These are phyloP conservation scores for Enteromius viviparus DNA, from an alignment of 2,797 vertebrate genomes.

Conservation along the genomic window DNA sequence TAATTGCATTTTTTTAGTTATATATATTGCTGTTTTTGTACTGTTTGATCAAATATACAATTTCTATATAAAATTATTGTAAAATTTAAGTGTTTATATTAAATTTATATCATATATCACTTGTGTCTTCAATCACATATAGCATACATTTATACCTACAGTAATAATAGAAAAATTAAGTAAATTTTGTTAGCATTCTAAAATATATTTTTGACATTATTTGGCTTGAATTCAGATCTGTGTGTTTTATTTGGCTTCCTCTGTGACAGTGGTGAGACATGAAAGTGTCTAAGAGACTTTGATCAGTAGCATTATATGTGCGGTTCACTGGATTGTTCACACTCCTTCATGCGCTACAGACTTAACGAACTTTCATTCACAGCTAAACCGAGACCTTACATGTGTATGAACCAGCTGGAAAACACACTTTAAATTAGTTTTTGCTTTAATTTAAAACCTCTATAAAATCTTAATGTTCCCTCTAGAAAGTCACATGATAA, in stretches of 20 bases:
- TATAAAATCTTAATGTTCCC: not conserved
- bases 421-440: not conserved
- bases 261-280: conserved; percentile 31
- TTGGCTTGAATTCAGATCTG: conserved; percentile 22
- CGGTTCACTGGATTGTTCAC: conserved; percentile 26
- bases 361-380: conserved; percentile 48
- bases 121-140: not conserved
- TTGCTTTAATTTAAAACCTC: not conserved
- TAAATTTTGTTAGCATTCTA: not conserved
- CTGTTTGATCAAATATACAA: not conserved
- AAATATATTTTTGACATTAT: conserved; percentile 4
- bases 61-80: not conserved
- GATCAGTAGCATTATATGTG: conserved; percentile 27
- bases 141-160: not conserved
- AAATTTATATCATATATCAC: not conserved
- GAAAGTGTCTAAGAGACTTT: conserved; percentile 37
- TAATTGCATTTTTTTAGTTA: too few species aligned
- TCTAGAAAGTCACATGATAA: conserved; percentile 29
- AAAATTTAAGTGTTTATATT: not conserved
- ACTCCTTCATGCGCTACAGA: conserved; percentile 32
- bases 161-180: not conserved
- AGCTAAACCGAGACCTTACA: not conserved
- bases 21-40: not conserved
- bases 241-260: conserved; percentile 14
- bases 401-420: conserved; percentile 21